Evolutionary conservation across 1,140 invertebrate genomes (phyloP), one percentile per base, ranked within the genome.

Genomic region (Trachelipus rathkii): DNA sequence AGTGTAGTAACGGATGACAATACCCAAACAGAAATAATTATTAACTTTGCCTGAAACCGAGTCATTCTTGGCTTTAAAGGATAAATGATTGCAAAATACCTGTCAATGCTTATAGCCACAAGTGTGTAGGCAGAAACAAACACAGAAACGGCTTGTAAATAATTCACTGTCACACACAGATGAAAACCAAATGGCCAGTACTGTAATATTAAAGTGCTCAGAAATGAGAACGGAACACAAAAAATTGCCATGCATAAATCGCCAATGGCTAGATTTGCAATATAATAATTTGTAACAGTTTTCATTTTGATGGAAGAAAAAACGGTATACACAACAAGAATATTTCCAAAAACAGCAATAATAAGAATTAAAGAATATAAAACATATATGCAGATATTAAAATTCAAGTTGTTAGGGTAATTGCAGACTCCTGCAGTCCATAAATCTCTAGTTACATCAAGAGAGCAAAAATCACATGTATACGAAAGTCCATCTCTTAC

Each of bases 61-160:
- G 91, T 90, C 82, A 95, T 89, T 44, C 93, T 87, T 1, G 92
- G 93, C 80, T 89, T 87, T 43, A 96, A 85, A 0, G 95, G 95
- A 86, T 92, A 92, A 86, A 95, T 91, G 75, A 96, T 95, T 15
- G 92, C 93, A 82, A 93, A 89, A 82, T 94, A 95, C 10, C 93
- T 88, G 84, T 96, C 94, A 67, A 93, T 88, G 73, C 92, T 93
- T 82, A 96, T 93, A 3, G 92, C 93, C 2, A 95, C 89, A 79
- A 95, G 82, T 0, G 93, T 95, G 83, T 95, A 95, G 2, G 93
- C 92, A 83, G 90, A 92, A 15, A 94, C 91, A 71, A 94, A 87
- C 45, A 95, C 93, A 0, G 92, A 92, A 0, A 94, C 89, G 0
- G 90, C 91, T 84, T 93, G 90, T 9, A 21, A 77, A 83, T 91